Evolutionary conservation across 64 coral and sea anemone species (phyloP).

Genomic region (Acropora yongei): DNA sequence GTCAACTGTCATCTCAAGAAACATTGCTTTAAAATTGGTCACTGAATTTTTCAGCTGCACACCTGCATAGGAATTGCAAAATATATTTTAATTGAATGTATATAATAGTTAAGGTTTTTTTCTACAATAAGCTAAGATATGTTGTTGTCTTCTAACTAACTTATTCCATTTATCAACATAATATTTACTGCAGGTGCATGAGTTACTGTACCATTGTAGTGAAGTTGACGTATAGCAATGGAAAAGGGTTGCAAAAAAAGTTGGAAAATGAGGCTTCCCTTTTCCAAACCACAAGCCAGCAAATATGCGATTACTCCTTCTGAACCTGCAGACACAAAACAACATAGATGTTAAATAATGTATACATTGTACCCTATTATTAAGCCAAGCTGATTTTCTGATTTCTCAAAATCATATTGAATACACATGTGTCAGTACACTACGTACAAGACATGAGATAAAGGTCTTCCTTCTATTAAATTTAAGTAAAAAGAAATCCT

Average conservation of each 20-base stretch:
- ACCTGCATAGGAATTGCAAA: background rate
- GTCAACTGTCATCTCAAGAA: background rate
- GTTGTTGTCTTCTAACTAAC: too few species aligned
- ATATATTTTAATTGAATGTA: background rate
- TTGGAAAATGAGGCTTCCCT: slow-evolving; percentile 52
- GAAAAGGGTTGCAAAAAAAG: slow-evolving; percentile 37
- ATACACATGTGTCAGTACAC: too few species aligned
- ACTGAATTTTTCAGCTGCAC: background rate
- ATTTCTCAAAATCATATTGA: background rate
- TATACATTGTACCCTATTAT: background rate
- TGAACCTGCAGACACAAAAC: slow-evolving; percentile 1
- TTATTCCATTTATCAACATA: background rate
- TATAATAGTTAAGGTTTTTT: background rate
- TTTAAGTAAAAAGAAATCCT: too few species aligned
- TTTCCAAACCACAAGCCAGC: slow-evolving; percentile 52
- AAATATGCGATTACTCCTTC: slow-evolving; percentile 28
- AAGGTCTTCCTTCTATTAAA: too few species aligned
- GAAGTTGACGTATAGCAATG: background rate
- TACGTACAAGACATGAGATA: too few species aligned
- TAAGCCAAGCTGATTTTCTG: background rate
- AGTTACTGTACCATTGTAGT: slow-evolving; percentile 4
- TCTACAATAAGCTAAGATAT: background rate
- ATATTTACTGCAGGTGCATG: background rate
- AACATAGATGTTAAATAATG: background rate
- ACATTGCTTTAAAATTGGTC: background rate